Percentiles rank a stretch among this genome's conserved stretches.
phyloP scores from a whole-genome alignment of 2,888 invertebrate genomes.

The Yponomeuta sedellus region DNA sequence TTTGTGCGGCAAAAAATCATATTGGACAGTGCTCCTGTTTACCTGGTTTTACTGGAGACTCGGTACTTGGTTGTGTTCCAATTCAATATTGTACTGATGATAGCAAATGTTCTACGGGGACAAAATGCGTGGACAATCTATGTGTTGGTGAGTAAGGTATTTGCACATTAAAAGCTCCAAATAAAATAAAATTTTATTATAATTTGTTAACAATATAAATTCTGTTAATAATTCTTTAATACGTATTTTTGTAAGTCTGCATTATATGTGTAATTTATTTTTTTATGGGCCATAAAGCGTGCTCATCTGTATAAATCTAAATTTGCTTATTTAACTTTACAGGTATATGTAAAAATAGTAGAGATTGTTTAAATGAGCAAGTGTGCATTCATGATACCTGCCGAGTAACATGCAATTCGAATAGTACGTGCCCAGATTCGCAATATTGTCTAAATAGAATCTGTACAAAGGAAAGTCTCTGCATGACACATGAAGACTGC shows the following conservation, averaged over 20 bases:
- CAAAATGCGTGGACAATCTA: conserved; percentile 88
- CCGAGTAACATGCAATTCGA: conserved; percentile 87
- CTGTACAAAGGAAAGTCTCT: conserved; percentile 88
- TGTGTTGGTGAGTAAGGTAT: conserved; percentile 79
- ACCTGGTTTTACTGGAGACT: conserved; percentile 90
- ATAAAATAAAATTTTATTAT: no score
- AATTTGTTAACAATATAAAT: no score
- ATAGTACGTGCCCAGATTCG: conserved; percentile 88
- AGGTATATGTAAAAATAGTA: conserved; percentile 85
- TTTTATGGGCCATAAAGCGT: no score
- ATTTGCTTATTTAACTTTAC: conserved; percentile 27
- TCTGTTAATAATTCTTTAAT: no score
- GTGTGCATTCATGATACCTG: conserved; percentile 91
- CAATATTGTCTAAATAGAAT: conserved; percentile 90
- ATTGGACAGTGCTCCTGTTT: conserved; percentile 89
- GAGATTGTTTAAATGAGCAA: conserved; percentile 91
- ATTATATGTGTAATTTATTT: no score
- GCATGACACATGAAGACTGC: conserved; percentile 84
- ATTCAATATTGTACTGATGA: conserved; percentile 90
- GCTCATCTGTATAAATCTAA: no score
- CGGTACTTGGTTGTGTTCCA: conserved; percentile 88
- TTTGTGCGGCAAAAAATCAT: conserved; percentile 86
- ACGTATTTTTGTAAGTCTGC: no score
- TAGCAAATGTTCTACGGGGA: conserved; percentile 88
- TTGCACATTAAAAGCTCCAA: no score